phyloP scores from a whole-genome alignment of 2,888 invertebrate genomes.

The Bellardia pandia region DNA sequence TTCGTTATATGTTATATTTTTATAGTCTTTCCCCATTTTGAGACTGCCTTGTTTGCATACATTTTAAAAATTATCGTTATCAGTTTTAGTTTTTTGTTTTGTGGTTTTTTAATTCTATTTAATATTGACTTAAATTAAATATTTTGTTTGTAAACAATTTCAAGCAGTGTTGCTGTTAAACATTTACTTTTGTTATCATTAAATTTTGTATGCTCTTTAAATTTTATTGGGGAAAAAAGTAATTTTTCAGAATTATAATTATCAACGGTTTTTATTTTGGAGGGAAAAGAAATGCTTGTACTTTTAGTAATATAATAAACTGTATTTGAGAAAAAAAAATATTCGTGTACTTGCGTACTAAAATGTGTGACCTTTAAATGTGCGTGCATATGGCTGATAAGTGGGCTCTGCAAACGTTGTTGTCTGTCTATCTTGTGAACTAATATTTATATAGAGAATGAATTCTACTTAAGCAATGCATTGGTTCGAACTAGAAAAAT shows the following conservation, averaged over 20 bases:
- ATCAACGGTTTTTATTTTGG: background rate
- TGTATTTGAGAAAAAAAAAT: background rate
- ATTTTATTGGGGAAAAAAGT: background rate
- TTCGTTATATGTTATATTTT: background rate
- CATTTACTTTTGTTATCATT: conserved; percentile 49
- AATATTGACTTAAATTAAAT: background rate
- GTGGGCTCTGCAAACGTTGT: no score
- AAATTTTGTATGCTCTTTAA: conserved; percentile 6
- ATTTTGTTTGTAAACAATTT: conserved; percentile 32
- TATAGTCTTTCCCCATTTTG: background rate
- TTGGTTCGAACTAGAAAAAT: no score
- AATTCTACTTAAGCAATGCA: no score
- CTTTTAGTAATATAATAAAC: background rate
- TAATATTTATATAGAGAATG: no score
- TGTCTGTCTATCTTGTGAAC: no score
- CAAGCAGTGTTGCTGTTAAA: conserved; percentile 2
- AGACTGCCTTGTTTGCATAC: background rate
- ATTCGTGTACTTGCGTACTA: no score
- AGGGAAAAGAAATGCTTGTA: background rate
- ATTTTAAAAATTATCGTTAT: conserved; percentile 26
- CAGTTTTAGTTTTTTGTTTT: background rate
- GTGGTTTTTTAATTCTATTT: background rate
- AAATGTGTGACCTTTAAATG: background rate
- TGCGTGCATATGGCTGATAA: no score
- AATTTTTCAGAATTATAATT: background rate